Conservation (phyloP, 53 echinoderm and acorn worm genomes). For the Echinometra lucunter region DNA sequence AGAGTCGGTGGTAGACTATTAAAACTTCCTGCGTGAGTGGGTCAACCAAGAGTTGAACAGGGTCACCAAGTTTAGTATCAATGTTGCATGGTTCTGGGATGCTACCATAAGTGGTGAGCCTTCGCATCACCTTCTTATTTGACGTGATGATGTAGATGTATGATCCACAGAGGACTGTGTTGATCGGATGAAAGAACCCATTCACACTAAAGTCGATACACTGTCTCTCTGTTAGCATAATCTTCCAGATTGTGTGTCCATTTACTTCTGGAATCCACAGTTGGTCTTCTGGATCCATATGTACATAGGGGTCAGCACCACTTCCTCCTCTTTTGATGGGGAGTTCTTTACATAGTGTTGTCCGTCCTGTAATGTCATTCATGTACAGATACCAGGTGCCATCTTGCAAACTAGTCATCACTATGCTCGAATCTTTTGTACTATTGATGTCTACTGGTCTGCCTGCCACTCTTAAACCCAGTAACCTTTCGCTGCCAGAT, state of each 20-base stretch:
- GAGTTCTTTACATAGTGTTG: not conserved
- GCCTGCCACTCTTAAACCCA: not conserved
- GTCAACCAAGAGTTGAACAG: conserved; percentile 38
- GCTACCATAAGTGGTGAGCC: not conserved
- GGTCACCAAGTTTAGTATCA: conserved; percentile 36
- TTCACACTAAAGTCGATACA: not conserved
- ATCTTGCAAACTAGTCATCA: not conserved
- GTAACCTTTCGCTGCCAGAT: not conserved
- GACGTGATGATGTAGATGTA: conserved; percentile 52
- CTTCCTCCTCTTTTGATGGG: conserved; percentile 11
- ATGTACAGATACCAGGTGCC: not conserved
- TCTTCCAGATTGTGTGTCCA: conserved; percentile 36
- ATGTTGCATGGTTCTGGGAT: conserved; percentile 14
- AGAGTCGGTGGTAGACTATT: conserved; percentile 14
- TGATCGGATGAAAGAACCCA: not conserved
- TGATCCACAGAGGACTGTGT: not conserved
- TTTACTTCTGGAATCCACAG: conserved; percentile 49
- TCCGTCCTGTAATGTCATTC: conserved; percentile 6
- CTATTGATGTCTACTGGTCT: conserved; percentile 16
- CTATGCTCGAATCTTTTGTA: not conserved
- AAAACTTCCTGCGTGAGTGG: conserved; percentile 39
- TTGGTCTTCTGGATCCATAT: conserved; percentile 16
- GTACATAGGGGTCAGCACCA: not conserved
- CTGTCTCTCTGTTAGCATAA: not conserved
- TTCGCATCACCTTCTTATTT: conserved; percentile 43